Base-by-base conservation (phyloP, 2,888 invertebrate genomes). In the Gymnocheta viridis region DNA sequence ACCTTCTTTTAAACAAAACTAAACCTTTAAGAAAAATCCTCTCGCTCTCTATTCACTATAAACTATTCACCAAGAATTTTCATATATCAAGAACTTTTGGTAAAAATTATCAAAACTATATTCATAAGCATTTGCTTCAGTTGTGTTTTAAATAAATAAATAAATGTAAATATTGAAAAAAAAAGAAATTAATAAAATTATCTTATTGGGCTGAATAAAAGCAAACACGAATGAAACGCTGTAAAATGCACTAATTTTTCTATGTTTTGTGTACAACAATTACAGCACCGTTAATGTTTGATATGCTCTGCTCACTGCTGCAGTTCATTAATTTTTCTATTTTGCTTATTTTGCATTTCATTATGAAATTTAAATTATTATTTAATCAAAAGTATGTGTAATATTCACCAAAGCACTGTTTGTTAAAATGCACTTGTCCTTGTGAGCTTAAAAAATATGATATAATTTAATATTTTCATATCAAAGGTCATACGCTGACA, bases 121-220 rank as follows among this genome's bases (percentile, higher is more conserved):
- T 32, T 4, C 32, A 32, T 47, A 64, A 81, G 81, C 81, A 84
- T 84, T 84, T 84, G 84, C 84, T 84, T 84, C 84, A 84, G 81
- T 81, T 84, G 84, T 84, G 73, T 62, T 73, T 77, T n/a, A 77
- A 67, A 67, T 38, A 84, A 60, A 29, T 77, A 83, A 74, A 9
- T 80, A 51, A 58, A 81, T 84, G 77, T 80, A 72, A 27, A 64
- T 64, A 60, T 44, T 44, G 2, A 56, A 54, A n/a, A 60, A 60
- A 27, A 41, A 49, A 10, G 22, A 12, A 41, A 60, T n/a, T 12
- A 56, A 47, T 19, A 7, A 54, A 76, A 69, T 27, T 19, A 32
- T 41, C 12, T 49, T 56, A 51, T 56, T 35, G 49, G 5, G 54
- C 62, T 79, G 49, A 35, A 24, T 44, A 44, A 24, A 44, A 4